phyloP scores from a whole-genome alignment of 2,797 vertebrate genomes.

The Phylloscopus collybita region DNA sequence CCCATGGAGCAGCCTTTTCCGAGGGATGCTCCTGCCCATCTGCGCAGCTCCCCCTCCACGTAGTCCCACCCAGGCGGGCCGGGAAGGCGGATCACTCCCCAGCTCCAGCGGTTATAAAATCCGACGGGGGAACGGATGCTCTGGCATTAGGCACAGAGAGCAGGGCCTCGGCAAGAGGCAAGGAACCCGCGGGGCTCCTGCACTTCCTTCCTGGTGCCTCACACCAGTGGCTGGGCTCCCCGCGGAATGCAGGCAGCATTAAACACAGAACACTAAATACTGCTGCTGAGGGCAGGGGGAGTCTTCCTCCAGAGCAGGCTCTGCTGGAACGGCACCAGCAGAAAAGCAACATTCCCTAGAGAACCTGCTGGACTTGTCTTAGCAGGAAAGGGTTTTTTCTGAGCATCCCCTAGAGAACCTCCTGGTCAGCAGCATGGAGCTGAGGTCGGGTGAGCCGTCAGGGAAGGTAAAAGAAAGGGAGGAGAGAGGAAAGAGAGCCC shows the following conservation, averaged over 20 bases:
- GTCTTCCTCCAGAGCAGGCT: not conserved
- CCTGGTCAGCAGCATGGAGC: not conserved
- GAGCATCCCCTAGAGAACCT: not conserved
- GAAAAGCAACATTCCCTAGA: not conserved
- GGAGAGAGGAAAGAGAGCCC: constrained; percentile 37
- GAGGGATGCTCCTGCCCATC: not conserved
- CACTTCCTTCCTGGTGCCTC: not conserved
- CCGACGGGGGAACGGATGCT: not conserved
- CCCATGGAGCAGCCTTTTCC: not conserved
- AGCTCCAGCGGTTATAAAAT: constrained; percentile 44
- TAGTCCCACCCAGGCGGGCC: not conserved
- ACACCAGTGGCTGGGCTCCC: not conserved
- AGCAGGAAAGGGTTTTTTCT: not conserved
- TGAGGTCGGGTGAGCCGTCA: not conserved
- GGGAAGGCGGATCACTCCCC: constrained; percentile 19
- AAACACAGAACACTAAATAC: not conserved
- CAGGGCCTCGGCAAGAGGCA: not conserved
- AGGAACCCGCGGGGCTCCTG: not conserved
- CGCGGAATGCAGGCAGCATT: not conserved
- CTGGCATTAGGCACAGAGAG: not conserved
- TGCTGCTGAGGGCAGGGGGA: not conserved
- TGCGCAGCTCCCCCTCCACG: not conserved
- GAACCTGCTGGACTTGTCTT: not conserved
- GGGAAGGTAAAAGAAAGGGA: constrained; percentile 17
- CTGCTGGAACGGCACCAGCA: not conserved